Base-by-base conservation (phyloP, 2,113 vertebrate genomes). In the Microtus pennsylvanicus region DNA sequence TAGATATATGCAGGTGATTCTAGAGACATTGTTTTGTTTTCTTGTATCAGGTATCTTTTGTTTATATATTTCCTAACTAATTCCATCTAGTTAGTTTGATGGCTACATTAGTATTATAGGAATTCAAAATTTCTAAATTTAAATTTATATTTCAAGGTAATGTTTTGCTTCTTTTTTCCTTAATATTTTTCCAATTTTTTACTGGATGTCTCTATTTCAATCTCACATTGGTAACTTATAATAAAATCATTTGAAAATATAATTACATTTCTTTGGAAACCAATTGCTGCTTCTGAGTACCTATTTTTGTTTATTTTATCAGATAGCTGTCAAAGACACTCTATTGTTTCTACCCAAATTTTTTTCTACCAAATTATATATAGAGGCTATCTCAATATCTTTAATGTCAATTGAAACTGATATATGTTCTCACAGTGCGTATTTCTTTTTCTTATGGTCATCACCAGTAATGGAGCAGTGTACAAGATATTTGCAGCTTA, bases 221-320 rank as follows among this genome's bases (percentile, higher is more conserved):
- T 87, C 89, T 92, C 74, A 45, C 16, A 89, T 75, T 92, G 58
- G 26, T 28, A 94, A 52, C 21, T 78, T 65, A 94, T 58, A 69
- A n/a, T n/a, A 38, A 89, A 95, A 80, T 75, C 86, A 35, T 94
- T 80, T 58, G 69, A 86, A 52, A 94, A 35, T 89, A 55, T 76
- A 93, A 38, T 80, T 50, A 50, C 11, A 80, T 89, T 92, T 95
- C 65, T 81, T 55, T 81, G 80, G 85, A 89, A 97, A 92, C 6
- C 28, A 58, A 30, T 45, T 86, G 92, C 45, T 81, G n/a, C 70
- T 95, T 94, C 65, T 89, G 28, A 75, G 38, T 75, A 58, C 35
- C n/a, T 58, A 12, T 50, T 47, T 91, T 89, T 13, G 47, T 85
- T 94, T 19, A 86, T 67, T 75, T 22, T 38, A 89, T 78, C 33